These are phyloP conservation scores for Lymantria dispar DNA, from an alignment of 2,888 invertebrate genomes.

Conservation along the genomic window DNA sequence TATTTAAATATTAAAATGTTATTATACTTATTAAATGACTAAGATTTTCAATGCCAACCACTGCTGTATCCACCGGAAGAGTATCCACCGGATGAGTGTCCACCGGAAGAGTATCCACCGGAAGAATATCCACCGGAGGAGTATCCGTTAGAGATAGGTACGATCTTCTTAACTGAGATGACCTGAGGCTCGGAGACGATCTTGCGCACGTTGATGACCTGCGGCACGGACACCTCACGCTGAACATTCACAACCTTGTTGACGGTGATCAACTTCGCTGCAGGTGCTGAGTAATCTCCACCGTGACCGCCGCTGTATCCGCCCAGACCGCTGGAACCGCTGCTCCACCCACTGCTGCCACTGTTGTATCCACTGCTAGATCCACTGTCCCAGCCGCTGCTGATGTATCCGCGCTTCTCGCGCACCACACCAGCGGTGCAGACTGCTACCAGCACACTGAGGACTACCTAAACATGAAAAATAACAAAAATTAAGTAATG, in stretches of 20 bases:
- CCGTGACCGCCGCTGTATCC: constrained; percentile 7
- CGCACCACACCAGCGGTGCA: constrained; percentile 20
- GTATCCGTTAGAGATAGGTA: constrained; percentile 29
- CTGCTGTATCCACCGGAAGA: constrained; percentile 16
- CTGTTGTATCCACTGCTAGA: constrained; percentile 8
- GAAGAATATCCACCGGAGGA: constrained; percentile 10
- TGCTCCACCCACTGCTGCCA: constrained; percentile 5
- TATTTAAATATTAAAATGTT: too few species aligned
- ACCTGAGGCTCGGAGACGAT: constrained; percentile 54
- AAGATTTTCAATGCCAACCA: constrained; percentile 2
- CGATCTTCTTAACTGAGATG: constrained; percentile 48
- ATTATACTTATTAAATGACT: too few species aligned
- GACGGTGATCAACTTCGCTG: constrained; percentile 40
- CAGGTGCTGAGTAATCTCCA: constrained; percentile 27
- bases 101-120: constrained; percentile 7
- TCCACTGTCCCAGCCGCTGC: neutral
- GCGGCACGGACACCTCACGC: constrained; percentile 43
- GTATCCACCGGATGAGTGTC: constrained; percentile 13
- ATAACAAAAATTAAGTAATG: neutral
- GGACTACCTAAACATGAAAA: constrained; percentile 1
- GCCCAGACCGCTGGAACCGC: constrained; percentile 4
- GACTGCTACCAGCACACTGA: constrained; percentile 9
- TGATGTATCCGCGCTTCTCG: constrained; percentile 26
- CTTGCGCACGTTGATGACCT: constrained; percentile 45
- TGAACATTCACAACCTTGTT: constrained; percentile 46